These are phyloP conservation scores for Aldabrachelys gigantea DNA, from an alignment of 2,113 vertebrate species.

Conservation along the genomic window DNA sequence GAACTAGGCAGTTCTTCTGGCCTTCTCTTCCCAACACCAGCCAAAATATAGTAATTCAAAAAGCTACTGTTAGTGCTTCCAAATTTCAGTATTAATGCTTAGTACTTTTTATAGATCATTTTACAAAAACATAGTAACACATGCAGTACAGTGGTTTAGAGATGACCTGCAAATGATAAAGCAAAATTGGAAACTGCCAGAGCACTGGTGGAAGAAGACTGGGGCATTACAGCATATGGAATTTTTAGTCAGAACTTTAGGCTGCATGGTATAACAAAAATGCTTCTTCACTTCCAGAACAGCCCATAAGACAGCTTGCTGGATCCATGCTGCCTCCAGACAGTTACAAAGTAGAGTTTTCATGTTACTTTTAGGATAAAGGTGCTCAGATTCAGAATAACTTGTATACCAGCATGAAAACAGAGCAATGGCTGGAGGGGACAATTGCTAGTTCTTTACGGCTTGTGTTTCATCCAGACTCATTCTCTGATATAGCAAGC, in stretches of 20 bases:
- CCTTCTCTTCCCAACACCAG: neutral
- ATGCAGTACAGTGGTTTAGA: neutral
- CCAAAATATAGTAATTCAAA: neutral
- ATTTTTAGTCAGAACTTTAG: neutral
- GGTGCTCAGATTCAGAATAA: neutral
- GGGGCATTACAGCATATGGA: neutral
- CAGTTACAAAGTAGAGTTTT: neutral
- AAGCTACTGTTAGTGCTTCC: accelerated
- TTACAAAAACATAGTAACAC: neutral
- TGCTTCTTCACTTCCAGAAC: neutral
- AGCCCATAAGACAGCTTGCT: neutral
- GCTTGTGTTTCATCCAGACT: neutral
- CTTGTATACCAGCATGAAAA: neutral
- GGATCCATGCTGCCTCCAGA: neutral
- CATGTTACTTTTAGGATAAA: neutral
- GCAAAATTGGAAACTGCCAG: neutral
- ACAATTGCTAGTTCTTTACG: neutral
- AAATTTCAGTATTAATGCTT: neutral
- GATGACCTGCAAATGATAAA: neutral
- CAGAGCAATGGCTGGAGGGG: neutral
- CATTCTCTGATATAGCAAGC: neutral
- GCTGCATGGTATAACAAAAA: neutral
- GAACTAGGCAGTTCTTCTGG: neutral
- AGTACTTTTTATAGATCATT: neutral
- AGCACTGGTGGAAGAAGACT: accelerated